These are phyloP conservation scores for Etia nguti DNA, from an alignment of 2,113 vertebrate genomes.

Conservation along the genomic window DNA sequence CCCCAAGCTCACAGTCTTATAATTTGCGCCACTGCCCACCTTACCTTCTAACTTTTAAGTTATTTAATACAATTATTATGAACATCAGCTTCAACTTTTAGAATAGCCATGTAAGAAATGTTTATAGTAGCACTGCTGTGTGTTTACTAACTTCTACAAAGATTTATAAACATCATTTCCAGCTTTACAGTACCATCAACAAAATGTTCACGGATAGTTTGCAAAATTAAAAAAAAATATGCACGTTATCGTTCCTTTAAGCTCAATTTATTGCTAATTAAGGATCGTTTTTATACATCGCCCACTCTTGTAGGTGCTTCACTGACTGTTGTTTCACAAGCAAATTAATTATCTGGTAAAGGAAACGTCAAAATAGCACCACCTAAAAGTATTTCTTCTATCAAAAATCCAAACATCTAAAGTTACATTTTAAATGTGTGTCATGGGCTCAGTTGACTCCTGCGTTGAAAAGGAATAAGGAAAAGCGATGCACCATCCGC, in stretches of 20 bases:
- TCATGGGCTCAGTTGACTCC: neutral
- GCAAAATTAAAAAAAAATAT: neutral
- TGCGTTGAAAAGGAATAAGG: neutral
- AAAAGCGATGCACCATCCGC: neutral
- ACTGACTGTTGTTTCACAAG: neutral
- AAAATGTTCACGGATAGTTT: neutral
- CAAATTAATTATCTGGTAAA: neutral
- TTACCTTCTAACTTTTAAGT: neutral
- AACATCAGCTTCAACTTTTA: neutral
- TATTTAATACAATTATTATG: neutral
- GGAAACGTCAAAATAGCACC: neutral
- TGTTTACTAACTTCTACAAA: neutral
- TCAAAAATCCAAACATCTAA: neutral
- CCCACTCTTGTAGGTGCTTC: neutral
- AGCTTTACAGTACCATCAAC: neutral
- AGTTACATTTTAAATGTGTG: conserved; percentile 17
- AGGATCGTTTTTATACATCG: neutral
- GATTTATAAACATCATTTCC: neutral
- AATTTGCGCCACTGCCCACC: neutral
- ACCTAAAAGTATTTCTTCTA: neutral
- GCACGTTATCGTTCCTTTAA: neutral
- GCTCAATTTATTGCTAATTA: neutral
- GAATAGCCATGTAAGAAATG: neutral
- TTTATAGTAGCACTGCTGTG: neutral
- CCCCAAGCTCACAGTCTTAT: neutral